A percentile compares a stretch with the other conserved stretches of the same genome.
Conservation (phyloP, 2,113 vertebrate species). For the Falcunculus frontatus region DNA sequence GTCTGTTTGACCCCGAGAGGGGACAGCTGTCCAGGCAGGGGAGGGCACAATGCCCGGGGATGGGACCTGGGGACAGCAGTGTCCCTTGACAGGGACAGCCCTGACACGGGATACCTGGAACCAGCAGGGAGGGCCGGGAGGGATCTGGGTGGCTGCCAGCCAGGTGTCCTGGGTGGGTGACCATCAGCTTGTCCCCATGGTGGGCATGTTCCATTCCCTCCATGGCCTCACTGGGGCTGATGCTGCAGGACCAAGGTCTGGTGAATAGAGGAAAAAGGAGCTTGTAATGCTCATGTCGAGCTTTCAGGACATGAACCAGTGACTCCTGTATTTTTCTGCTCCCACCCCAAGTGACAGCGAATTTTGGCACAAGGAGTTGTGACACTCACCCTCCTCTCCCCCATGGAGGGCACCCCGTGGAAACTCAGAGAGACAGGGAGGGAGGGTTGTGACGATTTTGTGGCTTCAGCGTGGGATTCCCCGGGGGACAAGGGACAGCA, state of each 20-base stretch:
- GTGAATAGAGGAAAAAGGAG: not conserved
- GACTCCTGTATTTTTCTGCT: not conserved
- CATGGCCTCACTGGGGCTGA: fast-evolving
- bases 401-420: fast-evolving
- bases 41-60: not conserved
- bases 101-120: not conserved
- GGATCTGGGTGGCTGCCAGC: not conserved
- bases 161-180: not conserved
- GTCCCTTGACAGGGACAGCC: not conserved
- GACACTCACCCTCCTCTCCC: not conserved
- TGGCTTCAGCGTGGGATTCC: not conserved
- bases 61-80: not conserved
- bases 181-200: not conserved
- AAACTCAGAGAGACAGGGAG: fast-evolving
- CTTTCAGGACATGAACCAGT: not conserved
- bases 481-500: not conserved
- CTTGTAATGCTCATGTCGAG: not conserved
- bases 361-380: not conserved
- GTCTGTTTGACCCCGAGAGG: not conserved
- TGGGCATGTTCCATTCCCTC: not conserved
- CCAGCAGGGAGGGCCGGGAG: fast-evolving
- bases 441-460: not conserved
- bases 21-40: slow-evolving; percentile 37
- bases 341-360: not conserved
- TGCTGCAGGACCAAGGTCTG: not conserved